phyloP scores from a whole-genome alignment of 2,113 vertebrate species.

The Hassar affinis region DNA sequence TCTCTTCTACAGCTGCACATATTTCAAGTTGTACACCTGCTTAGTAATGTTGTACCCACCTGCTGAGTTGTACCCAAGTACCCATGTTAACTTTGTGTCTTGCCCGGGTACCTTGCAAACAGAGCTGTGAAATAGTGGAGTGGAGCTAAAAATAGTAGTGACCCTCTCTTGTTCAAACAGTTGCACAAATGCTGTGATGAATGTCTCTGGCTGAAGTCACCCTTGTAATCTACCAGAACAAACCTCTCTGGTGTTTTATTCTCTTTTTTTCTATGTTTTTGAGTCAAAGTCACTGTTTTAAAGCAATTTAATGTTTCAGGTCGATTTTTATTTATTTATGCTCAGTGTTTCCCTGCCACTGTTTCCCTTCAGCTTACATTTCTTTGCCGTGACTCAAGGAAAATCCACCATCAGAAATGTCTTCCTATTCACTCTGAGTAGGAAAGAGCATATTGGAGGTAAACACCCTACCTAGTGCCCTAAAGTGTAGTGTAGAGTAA shows the following conservation, averaged over 20 bases:
- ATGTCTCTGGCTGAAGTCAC: background rate
- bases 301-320: background rate
- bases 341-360: background rate
- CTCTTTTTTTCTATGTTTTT: no score
- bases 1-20: no score
- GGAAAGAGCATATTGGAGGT: no score
- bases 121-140: background rate
- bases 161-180: background rate
- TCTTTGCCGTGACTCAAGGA: background rate
- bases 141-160: background rate
- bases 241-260: background rate
- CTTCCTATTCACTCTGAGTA: background rate
- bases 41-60: no score
- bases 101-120: background rate
- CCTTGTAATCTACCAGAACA: background rate
- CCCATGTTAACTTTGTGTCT: background rate
- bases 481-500: no score
- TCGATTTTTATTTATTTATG: background rate
- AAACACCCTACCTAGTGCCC: no score
- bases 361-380: background rate
- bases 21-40: no score
- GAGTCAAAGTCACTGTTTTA: no score
- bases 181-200: background rate
- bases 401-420: background rate
- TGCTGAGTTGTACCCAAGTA: background rate